These are phyloP conservation scores for Delphinapterus leucas DNA, from an alignment of 2,113 vertebrate genomes.

Conservation along the genomic window DNA sequence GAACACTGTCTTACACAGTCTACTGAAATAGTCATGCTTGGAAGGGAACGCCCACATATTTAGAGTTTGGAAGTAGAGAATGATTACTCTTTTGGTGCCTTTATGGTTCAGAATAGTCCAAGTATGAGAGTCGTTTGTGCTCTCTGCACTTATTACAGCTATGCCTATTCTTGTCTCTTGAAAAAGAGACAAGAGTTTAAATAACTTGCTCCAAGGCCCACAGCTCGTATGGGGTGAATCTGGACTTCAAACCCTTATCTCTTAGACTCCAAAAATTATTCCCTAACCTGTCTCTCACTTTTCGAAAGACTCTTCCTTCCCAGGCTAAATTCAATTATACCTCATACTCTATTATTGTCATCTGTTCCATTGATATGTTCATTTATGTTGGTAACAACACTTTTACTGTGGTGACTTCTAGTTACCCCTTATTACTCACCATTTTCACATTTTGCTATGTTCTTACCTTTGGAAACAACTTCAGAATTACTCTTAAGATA, in stretches of 20 bases:
- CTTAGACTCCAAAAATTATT: background rate
- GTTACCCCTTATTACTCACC: background rate
- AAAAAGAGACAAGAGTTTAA: background rate
- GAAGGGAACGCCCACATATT: background rate
- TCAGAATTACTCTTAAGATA: background rate
- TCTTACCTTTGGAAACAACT: background rate
- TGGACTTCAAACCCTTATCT: background rate
- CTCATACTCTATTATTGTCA: background rate
- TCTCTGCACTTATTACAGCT: background rate
- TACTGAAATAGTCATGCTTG: background rate
- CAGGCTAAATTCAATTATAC: background rate
- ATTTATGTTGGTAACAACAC: background rate
- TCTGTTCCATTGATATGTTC: background rate
- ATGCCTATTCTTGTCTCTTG: background rate
- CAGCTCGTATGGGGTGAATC: background rate
- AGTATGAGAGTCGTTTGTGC: background rate
- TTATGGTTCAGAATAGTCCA: background rate
- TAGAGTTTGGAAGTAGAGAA: background rate
- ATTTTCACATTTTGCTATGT: background rate
- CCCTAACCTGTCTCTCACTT: background rate
- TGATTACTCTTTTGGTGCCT: background rate
- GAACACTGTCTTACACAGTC: background rate
- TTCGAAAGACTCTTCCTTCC: background rate
- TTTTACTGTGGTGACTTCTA: background rate
- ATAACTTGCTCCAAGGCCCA: background rate